These are phyloP conservation scores for human DNA, from an alignment of 2,113 vertebrate species.

Conservation along the genomic window GRCh38 chr7:65662501-65663000, in stretches of 20 bases:
- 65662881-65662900: not conserved
- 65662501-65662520: not conserved
- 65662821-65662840: not conserved
- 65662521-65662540: not conserved
- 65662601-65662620: not conserved
- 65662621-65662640: not conserved
- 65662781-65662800: not conserved
- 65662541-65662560: not conserved
- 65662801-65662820: not conserved
- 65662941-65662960: not conserved
- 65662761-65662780: not conserved
- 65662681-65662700: not conserved
- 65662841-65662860: slow-evolving; percentile 7
- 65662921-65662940: slow-evolving; percentile 1
- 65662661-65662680: not conserved
- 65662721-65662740: not conserved
- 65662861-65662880: not conserved
- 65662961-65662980: not conserved
- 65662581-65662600: not conserved
- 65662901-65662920: not conserved
- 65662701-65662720: slow-evolving; percentile 24
- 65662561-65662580: not conserved
- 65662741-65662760: not conserved
- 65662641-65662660: not conserved
- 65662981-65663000: not conserved